Evolutionary conservation across 1,140 invertebrate species (phyloP).

Genomic region (Tetramorium alpestre): DNA sequence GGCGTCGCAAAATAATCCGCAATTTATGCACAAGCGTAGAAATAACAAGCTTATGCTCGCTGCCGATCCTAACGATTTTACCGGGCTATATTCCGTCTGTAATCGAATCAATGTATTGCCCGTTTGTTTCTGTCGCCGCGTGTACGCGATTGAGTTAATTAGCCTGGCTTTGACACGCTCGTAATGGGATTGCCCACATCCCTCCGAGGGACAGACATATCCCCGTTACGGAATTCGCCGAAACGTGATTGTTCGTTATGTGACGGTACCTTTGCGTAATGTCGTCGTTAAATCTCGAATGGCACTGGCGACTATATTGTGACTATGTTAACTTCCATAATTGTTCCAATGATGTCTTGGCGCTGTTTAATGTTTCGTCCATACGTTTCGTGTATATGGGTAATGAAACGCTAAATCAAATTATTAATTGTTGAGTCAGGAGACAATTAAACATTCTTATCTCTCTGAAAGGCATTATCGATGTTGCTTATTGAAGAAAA

Average conservation of each 20-base stretch:
- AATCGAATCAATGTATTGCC: constrained; percentile 61
- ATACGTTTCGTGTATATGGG: background rate
- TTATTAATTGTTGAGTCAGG: background rate
- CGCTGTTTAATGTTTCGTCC: background rate
- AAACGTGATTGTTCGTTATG: constrained; percentile 52
- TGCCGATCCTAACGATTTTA: constrained; percentile 22
- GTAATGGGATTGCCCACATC: background rate
- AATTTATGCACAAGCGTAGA: background rate
- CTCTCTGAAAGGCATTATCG: background rate
- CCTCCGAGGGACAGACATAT: constrained; percentile 5
- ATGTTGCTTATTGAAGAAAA: background rate
- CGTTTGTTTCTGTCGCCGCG: constrained; percentile 37
- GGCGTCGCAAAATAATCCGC: background rate
- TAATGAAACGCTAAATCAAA: background rate
- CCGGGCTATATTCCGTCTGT: background rate
- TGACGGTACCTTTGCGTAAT: constrained; percentile 22
- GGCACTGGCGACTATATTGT: background rate
- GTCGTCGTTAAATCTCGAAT: constrained; percentile 34
- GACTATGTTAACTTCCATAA: background rate
- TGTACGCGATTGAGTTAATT: constrained; percentile 67
- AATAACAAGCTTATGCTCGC: constrained; percentile 52
- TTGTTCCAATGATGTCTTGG: background rate
- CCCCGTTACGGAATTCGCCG: constrained; percentile 28
- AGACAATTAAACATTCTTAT: background rate
- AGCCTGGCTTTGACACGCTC: constrained; percentile 47